Percentiles rank a stretch among this genome's conserved stretches.
These are phyloP conservation scores for Gobio occitaniae DNA, from an alignment of 2,797 vertebrate genomes.

Conservation along the genomic window DNA sequence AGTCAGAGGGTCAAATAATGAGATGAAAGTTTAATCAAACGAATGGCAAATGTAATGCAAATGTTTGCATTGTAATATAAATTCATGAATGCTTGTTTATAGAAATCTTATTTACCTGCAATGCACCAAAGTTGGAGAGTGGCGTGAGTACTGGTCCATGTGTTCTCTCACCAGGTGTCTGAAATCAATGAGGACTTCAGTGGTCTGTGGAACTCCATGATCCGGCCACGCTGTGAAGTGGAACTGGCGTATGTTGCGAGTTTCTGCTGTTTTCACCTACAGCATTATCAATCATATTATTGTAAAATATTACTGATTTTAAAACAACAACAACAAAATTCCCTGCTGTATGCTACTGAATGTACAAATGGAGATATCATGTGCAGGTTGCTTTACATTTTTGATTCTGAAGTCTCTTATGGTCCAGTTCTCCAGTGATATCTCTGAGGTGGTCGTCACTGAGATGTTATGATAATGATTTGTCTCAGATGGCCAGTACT, in stretches of 20 bases:
- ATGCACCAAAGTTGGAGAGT: constrained; percentile 90
- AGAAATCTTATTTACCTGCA: constrained; percentile 85
- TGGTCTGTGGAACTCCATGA: constrained; percentile 91
- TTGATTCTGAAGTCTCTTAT: constrained; percentile 91
- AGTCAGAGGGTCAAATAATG: background rate
- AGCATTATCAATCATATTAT: constrained; percentile 7
- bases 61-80: background rate
- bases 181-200: constrained; percentile 93
- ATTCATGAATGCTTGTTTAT: background rate
- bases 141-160: constrained; percentile 84
- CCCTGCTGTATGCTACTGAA: background rate
- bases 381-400: constrained; percentile 79
- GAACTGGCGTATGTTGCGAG: constrained; percentile 87
- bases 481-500: constrained; percentile 87
- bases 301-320: background rate
- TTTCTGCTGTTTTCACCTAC: constrained; percentile 86
- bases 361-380: background rate
- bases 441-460: constrained; percentile 84
- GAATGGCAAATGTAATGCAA: background rate
- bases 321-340: background rate
- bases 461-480: constrained; percentile 82
- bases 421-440: constrained; percentile 91
- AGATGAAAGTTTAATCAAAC: background rate
- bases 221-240: constrained; percentile 98
- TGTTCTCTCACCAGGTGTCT: constrained; percentile 92